Evolutionary conservation across 2,113 vertebrate species (phyloP), one percentile per base, ranked within the genome.

Genomic region (Cepphus grylle): DNA sequence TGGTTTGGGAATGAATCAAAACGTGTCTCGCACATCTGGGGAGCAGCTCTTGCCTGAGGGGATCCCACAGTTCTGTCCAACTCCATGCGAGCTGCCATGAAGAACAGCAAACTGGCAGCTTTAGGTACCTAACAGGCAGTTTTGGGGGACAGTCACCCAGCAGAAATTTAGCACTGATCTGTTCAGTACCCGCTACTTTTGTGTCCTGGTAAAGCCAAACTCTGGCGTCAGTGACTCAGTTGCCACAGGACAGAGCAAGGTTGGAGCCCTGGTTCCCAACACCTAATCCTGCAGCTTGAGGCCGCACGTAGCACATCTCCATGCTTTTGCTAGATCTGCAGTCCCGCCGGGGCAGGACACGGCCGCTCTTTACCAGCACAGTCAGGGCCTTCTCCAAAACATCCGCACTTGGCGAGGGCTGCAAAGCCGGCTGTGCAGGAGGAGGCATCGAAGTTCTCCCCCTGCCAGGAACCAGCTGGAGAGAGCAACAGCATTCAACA

Each of bases 351-450:
- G 77, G 81, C 95, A 91, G 92, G 94, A 86, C 21, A 12, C 9
- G 25, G 69, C 94, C 6, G 80, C 92, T 92, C 86, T 61, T 55
- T 40, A 92, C 82, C 92, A 81, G 96, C 73, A 43, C 81, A 62
- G 62, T 42, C 92, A 93, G 63, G 69, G 63, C 85, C 8, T 22
- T 79, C 65, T 94, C 63, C 2, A 11, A 91, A 86, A 55, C 83
- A 66, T 55, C 58, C 11, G 9, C 0, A 20, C 85, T 78, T 74
- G 93, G 85, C 12, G 0, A 84, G 50, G 55, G 50, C 85, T 67
- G 27, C 2, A 29, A 27, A 45, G 58, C 52, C 5, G 8, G 69
- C 86, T 84, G 88, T 30, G 91, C 66, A 22, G 84, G 83, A 91
- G 50, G 81, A 94, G 73, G 50, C 79, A 14, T 21, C 4, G 45